phyloP scores from a whole-genome alignment of 2,113 vertebrate genomes.

The Muscicapa adusta region DNA sequence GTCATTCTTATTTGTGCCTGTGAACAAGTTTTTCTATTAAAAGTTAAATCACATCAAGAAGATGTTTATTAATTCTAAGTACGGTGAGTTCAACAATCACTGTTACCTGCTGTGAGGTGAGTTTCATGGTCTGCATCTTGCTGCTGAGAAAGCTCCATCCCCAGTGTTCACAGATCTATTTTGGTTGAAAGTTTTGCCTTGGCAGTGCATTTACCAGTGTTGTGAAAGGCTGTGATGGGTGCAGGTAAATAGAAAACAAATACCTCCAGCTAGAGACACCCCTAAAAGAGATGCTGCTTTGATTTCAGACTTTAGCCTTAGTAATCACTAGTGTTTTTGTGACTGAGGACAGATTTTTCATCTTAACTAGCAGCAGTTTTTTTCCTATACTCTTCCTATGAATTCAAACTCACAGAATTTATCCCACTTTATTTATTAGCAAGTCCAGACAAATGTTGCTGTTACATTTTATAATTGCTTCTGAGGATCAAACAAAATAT shows the following conservation, averaged over 20 bases:
- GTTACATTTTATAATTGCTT: not conserved
- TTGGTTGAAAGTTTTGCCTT: not conserved
- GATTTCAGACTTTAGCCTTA: not conserved
- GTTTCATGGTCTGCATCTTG: not conserved
- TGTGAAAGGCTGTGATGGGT: not conserved
- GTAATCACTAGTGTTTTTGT: not conserved
- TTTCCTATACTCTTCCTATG: not conserved
- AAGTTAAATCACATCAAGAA: not conserved
- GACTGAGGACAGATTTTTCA: not conserved
- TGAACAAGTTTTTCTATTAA: not conserved
- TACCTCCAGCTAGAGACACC: not conserved
- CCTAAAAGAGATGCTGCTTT: not conserved
- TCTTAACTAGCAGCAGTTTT: not conserved
- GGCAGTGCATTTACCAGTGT: not conserved
- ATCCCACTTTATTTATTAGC: not conserved
- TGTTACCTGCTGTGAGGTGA: not conserved
- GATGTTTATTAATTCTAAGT: not conserved
- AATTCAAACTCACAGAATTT: not conserved
- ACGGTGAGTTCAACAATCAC: not conserved
- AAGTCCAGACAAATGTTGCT: not conserved
- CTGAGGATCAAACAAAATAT: not conserved
- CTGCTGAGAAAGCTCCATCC: not conserved
- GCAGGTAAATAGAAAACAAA: not conserved
- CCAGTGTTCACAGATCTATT: accelerated
- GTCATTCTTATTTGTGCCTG: not conserved